Base-by-base conservation (phyloP, 2,797 vertebrate genomes). In the Knipowitschia caucasica region DNA sequence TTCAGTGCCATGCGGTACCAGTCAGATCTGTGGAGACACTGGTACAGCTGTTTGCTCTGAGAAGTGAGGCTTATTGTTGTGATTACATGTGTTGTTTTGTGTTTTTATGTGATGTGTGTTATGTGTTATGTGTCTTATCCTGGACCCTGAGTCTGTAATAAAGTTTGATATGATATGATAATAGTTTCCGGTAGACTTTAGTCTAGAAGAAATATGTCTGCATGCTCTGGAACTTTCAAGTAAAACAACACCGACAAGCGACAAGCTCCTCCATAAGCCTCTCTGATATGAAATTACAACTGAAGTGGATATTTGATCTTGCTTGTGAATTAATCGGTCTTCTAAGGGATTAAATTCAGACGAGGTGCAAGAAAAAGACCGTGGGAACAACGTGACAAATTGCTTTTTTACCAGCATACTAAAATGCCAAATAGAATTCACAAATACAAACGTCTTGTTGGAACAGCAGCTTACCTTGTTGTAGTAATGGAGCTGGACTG, bases 401-500 rank as follows among this genome's bases (percentile, higher is more conserved):
- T 30, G 11, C 23, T 23, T 5, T n/a, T 33, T 33, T 23, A 21
- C 12, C 29, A 49, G 11, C 20, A 23, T 44, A 7, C 7, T 23
- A 11, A 15, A 53, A 18, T 27, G 17, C 1, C 14, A 33, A 42
- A 27, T 8, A 23, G 43, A 15, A 39, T 12, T 1, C 45, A 23
- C 3, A 57, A 27, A 14, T 31, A 20, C 7, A 0, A 4, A 20
- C 20, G 10, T 4, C 11, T 4, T 0, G 14, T 9, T 18, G 24
- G 36, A 55, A 30, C 2, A 11, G 10, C 42, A 50, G n/a, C 91
- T 90, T 93, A 99, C 97, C 93, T 96, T 98, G 77, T 99, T 99
- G 89, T 98, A 98, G 89, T 99, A 99, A 60, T 93, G 94, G 63
- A 99, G 92, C 81, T 93, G 94, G 45, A 99, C 93, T 0, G 93